These are phyloP conservation scores for Lamproptera curius DNA, from an alignment of 2,888 invertebrate species.

Conservation along the genomic window DNA sequence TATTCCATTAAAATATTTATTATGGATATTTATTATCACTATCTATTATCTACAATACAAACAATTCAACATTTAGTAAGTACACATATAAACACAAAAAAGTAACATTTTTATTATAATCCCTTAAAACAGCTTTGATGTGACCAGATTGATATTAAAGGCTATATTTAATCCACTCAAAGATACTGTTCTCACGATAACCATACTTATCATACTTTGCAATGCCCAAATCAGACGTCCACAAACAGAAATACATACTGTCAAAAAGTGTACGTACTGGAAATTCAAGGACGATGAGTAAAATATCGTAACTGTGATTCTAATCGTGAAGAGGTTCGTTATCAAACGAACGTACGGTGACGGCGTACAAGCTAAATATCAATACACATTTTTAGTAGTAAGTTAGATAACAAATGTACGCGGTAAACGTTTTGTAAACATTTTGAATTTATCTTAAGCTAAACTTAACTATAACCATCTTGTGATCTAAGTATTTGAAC, in stretches of 20 bases:
- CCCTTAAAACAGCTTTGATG: slow-evolving; percentile 5
- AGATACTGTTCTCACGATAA: slow-evolving; percentile 15
- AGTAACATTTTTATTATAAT: not conserved
- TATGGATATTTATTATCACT: too few species aligned
- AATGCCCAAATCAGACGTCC: slow-evolving; percentile 14
- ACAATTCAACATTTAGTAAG: too few species aligned
- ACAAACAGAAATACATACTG: slow-evolving; percentile 2
- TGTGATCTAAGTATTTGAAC: too few species aligned
- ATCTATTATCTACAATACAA: too few species aligned
- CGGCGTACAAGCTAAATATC: too few species aligned
- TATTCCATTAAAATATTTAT: too few species aligned
- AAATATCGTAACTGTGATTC: not conserved
- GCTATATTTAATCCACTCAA: slow-evolving; percentile 13
- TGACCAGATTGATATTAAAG: slow-evolving; percentile 10
- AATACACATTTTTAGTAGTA: too few species aligned
- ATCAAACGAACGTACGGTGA: not conserved
- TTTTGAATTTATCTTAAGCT: too few species aligned
- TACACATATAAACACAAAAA: too few species aligned
- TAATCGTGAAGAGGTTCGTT: not conserved
- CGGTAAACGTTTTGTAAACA: too few species aligned
- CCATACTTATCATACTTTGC: slow-evolving; percentile 9
- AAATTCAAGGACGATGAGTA: slow-evolving; percentile 7
- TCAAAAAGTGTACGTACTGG: slow-evolving; percentile 7
- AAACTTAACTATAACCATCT: too few species aligned
- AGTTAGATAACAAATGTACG: not conserved